Percentiles rank a stretch among this genome's conserved stretches.
Conservation (phyloP, 2,888 invertebrate species). For the Chrysodeixis includens region DNA sequence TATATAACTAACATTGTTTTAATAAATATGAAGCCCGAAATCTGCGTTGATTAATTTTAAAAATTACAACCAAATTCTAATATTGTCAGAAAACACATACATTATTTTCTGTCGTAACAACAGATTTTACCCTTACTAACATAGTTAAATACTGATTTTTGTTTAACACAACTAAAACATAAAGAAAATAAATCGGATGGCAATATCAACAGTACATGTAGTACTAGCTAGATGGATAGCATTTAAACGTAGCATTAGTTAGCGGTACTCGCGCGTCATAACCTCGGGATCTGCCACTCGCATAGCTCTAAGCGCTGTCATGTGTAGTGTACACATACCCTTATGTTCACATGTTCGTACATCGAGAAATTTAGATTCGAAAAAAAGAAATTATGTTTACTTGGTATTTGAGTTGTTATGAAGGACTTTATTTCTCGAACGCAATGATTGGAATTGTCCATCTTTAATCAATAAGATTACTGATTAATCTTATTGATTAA, state of each 20-base stretch:
- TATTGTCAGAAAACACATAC: too few species aligned
- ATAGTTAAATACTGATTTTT: too few species aligned
- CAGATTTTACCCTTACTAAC: too few species aligned
- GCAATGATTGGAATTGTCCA: too few species aligned
- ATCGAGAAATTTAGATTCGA: background rate
- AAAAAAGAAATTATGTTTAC: background rate
- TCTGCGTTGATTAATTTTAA: too few species aligned
- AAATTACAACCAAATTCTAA: too few species aligned
- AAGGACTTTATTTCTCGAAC: background rate
- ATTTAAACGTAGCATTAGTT: conserved; percentile 55
- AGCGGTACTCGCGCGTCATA: conserved; percentile 57
- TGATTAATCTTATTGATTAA: too few species aligned
- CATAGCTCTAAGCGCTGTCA: conserved; percentile 22
- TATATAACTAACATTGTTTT: too few species aligned
- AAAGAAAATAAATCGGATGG: background rate
- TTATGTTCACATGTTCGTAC: conserved; percentile 2
- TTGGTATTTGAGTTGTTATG: background rate
- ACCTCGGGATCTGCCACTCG: conserved; percentile 47
- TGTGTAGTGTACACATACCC: background rate
- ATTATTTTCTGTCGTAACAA: too few species aligned
- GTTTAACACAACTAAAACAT: too few species aligned
- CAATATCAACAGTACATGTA: conserved; percentile 44
- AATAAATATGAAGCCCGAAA: too few species aligned
- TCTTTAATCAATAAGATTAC: too few species aligned
- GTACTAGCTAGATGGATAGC: conserved; percentile 49